Evolutionary conservation across 2,113 vertebrate genomes (phyloP), one percentile per base, ranked within the genome.

Genomic region (Saguinus midas): DNA sequence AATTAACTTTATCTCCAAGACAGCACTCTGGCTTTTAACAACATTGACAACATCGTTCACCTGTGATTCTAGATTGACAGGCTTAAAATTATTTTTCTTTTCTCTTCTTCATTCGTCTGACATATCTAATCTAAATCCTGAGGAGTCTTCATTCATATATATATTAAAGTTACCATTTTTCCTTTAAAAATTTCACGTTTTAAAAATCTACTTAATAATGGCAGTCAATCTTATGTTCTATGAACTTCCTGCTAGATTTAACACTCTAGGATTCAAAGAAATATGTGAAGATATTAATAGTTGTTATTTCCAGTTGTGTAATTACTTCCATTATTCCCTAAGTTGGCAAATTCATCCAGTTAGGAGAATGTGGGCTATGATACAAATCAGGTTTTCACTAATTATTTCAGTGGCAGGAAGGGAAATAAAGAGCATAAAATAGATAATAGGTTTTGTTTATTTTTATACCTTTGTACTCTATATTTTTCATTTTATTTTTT

Each of bases 81-180:
- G n/a, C 55, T 82, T 68, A 86, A 96, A 94, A 55, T 72, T 85
- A 55, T 85, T 80, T 94, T 88, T 55, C 58, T 78, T 85, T 89
- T 13, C 17, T 92, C 14, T 45, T 45, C 73, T 40, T 95, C 8
- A 20, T 8, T 80, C 25, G 23, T 72, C 35, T 89, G 32, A 32
- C n/a, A 85, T 84, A 79, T 40, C 6, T 87, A 79, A 64, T 84
- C n/a, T 73, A 86, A 81, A 91, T 61, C 5, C 37, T 78, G 40
- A 87, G 91, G 68, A 91, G 25, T 76, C 8, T 96, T 91, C 6
- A 87, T 57, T 25, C 50, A 87, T 14, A 68, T 91, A n/a, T 70
- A 43, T 52, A 78, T 84, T n/a, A 55, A 95, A 84, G 64, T 32
- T 57, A 95, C 21, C n/a, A 72, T 81, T 73, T 87, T 79, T 21